Conservation (phyloP, 2,888 invertebrate genomes). For the Zaprionus bogoriensis region DNA sequence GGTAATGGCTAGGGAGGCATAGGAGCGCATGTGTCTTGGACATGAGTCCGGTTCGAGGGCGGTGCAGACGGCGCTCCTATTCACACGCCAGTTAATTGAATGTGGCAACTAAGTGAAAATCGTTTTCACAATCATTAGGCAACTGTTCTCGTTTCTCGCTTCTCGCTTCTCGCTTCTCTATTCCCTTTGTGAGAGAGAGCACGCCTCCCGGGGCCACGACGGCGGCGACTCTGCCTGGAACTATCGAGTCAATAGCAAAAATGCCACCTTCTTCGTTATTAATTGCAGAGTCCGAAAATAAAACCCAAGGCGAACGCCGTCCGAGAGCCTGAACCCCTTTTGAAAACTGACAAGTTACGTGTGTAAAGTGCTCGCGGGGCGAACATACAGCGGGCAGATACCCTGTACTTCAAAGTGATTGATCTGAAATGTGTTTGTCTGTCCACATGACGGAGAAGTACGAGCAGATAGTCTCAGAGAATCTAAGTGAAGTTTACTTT, state of each 20-base stretch:
- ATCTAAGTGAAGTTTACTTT: too few relatives aligned
- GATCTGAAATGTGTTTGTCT: too few relatives aligned
- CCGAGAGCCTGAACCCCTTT: not conserved
- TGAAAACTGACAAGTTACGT: too few relatives aligned
- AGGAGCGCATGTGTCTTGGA: not conserved
- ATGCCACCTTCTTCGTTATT: constrained; percentile 64
- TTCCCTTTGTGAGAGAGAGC: not conserved
- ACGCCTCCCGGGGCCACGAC: constrained; percentile 20
- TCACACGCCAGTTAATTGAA: constrained; percentile 72
- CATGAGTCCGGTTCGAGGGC: not conserved
- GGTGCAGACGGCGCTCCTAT: constrained; percentile 51
- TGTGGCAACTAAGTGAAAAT: constrained; percentile 39
- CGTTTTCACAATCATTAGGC: constrained; percentile 65
- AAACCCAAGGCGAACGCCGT: not conserved
- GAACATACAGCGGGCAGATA: too few relatives aligned
- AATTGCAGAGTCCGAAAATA: constrained; percentile 41
- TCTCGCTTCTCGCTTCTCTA: not conserved
- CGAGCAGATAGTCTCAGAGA: too few relatives aligned
- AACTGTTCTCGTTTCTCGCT: constrained; percentile 7
- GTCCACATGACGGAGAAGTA: too few relatives aligned
- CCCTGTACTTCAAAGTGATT: too few relatives aligned
- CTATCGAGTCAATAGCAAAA: constrained; percentile 69
- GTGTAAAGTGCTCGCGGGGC: not conserved
- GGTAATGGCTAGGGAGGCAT: not conserved
- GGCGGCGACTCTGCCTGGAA: constrained; percentile 36